Evolutionary conservation across 2,888 invertebrate genomes (phyloP), one percentile per base, ranked within the genome.

Genomic region (Drosophila buzzatii): DNA sequence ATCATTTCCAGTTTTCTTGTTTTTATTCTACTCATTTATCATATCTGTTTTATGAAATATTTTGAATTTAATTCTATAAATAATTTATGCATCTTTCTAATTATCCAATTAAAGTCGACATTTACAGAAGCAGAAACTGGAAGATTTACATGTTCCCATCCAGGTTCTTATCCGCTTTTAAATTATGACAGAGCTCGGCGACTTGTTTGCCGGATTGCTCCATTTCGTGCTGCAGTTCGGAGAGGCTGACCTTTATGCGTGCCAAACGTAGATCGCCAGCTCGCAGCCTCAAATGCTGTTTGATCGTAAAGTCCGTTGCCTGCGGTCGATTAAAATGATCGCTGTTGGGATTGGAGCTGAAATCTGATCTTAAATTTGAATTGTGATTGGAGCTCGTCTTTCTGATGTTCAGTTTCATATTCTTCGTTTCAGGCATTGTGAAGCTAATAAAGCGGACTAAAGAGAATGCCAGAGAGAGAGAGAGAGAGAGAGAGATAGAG

Each of bases 221-320:
- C 85, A 85, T 85, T 51, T 81, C 81, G 8, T 52, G 62, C 7
- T 71, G 67, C 31, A 85, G 67, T 18, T 76, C 70, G 51, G 68
- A n/a, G 14, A 85, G 53, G 33, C 71, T 63, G 31, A 77, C 53
- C 63, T 83, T 66, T 57, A 85, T 56, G 7, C 74, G 75, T 9
- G 83, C 79, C 70, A 85, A 66, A 1, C 79, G 79, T 56, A 79
- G 33, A 60, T 87, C 76, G 2, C 85, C 85, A 12, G 69, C 77
- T n/a, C 63, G 74, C 1, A 85, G 70, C 42, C 62, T 83, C 12
- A 76, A 31, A 51, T 76, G 69, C 70, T 85, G 85, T 1, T 42
- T 74, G 23, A 56, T 31, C 39, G 76, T 77, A 37, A 85, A 77
- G 23, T 76, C 81, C 7, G 68, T 62, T 44, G 66, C 41, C 33